Conservation (phyloP, 2,113 vertebrate genomes). For the Laticauda colubrina region DNA sequence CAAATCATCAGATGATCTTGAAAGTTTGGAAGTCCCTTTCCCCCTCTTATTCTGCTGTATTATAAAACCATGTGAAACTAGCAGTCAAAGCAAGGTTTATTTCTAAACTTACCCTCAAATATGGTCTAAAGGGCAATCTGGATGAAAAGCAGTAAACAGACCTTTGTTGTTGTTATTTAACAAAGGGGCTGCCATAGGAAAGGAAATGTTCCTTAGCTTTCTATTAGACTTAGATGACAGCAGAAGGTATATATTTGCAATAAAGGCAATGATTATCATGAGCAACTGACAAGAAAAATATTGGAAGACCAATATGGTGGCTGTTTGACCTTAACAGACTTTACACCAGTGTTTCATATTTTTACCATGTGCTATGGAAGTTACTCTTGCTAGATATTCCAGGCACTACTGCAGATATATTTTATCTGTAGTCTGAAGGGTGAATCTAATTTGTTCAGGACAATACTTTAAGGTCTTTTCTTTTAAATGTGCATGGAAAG, state of each 20-base stretch:
- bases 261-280: not conserved
- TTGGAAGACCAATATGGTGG: not conserved
- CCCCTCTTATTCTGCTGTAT: not conserved
- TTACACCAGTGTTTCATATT: not conserved
- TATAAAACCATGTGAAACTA: not conserved
- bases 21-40: not conserved
- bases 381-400: not conserved
- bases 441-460: not conserved
- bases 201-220: not conserved
- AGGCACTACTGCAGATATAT: not conserved
- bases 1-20: not conserved
- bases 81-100: not conserved
- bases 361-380: not conserved
- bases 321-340: not conserved
- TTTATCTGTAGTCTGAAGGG: not conserved
- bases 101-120: not conserved
- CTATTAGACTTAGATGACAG: not conserved
- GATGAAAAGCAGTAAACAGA: not conserved
- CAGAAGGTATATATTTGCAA: not conserved
- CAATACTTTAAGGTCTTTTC: slow-evolving; percentile 18
- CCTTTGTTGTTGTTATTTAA: not conserved
- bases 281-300: not conserved
- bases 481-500: not conserved
- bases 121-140: not conserved
- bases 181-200: not conserved